Base-by-base conservation (phyloP, 2,888 invertebrate genomes). In the Seladonia tumulorum region DNA sequence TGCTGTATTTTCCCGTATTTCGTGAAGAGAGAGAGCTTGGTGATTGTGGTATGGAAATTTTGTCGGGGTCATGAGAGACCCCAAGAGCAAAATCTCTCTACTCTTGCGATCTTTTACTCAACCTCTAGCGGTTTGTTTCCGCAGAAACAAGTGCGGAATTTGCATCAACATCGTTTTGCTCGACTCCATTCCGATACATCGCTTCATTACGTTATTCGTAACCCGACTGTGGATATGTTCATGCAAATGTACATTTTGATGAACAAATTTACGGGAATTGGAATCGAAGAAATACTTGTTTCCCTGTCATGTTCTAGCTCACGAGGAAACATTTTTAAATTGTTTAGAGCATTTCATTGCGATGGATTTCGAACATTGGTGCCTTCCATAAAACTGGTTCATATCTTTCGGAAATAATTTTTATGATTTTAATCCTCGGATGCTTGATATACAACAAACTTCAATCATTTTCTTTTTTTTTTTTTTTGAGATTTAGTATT, bases 171-270 rank as follows among this genome's bases (percentile, higher is more conserved):
- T 57, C n/a, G 57, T 57, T 57, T 12, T n/a, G n/a, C 57, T 57
- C 57, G n/a, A 57, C 5, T n/a, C n/a, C 57, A 57, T 57, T n/a
- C 5, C 12, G 57, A 57, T 57, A n/a, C 57, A 57, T 57, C n/a
- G 57, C 57, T 57, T n/a, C 12, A 57, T 57, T 57, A 57, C 0
- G n/a, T 57, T n/a, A 57, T 57, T n/a, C 57, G 12, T n/a, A n/a
- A 57, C 10, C 5, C 1, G 57, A 12, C 57, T 57, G 57, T n/a
- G 57, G n/a, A 57, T 57, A 5, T n/a, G n/a, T 57, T n/a, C 12
- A 57, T 12, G 57, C 57, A n/a, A 57, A 57, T n/a, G 57, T 57
- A n/a, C 57, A 57, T n/a, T 57, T n/a, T 57, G n/a, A n/a, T 57
- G n/a, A n/a, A n/a, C n/a, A n/a, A 57, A 57, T 57, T 57, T 57